These are phyloP conservation scores for Candidula unifasciata DNA, from an alignment of 2,888 invertebrate species.

Conservation along the genomic window DNA sequence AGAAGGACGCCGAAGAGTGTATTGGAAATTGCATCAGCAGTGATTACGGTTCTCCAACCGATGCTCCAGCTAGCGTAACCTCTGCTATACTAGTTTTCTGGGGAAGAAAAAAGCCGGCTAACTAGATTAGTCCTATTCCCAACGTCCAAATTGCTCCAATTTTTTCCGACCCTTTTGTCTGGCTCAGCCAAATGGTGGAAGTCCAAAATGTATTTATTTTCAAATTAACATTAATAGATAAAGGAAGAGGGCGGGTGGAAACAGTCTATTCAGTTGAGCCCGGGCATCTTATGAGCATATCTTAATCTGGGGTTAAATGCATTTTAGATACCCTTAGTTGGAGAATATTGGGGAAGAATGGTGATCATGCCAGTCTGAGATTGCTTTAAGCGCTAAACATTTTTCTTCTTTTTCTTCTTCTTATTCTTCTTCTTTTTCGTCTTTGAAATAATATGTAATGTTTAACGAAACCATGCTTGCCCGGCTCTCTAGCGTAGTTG, in stretches of 20 bases:
- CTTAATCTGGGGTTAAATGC: neutral
- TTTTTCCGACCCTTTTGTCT: conserved; percentile 48
- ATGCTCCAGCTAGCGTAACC: conserved; percentile 5
- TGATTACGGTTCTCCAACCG: conserved; percentile 47
- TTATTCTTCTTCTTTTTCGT: no score
- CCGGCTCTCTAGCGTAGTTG: no score
- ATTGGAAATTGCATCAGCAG: conserved; percentile 48
- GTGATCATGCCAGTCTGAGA: no score
- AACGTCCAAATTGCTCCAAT: conserved; percentile 49
- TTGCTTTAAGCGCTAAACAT: no score
- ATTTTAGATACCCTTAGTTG: neutral
- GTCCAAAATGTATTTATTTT: conserved; percentile 48
- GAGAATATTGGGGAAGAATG: no score
- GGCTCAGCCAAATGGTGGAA: conserved; percentile 14
- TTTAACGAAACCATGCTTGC: no score
- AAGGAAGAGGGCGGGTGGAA: neutral
- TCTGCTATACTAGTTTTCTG: conserved; percentile 29
- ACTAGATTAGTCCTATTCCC: conserved; percentile 47
- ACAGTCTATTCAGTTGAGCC: neutral
- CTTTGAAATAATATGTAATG: no score
- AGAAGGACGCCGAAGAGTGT: conserved; percentile 44
- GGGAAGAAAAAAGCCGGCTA: conserved; percentile 39
- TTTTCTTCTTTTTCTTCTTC: no score
- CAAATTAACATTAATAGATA: conserved; percentile 47
- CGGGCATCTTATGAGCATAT: conserved; percentile 3